These are phyloP conservation scores for Porites lutea DNA, from an alignment of 64 coral and sea anemone genomes.

Conservation along the genomic window DNA sequence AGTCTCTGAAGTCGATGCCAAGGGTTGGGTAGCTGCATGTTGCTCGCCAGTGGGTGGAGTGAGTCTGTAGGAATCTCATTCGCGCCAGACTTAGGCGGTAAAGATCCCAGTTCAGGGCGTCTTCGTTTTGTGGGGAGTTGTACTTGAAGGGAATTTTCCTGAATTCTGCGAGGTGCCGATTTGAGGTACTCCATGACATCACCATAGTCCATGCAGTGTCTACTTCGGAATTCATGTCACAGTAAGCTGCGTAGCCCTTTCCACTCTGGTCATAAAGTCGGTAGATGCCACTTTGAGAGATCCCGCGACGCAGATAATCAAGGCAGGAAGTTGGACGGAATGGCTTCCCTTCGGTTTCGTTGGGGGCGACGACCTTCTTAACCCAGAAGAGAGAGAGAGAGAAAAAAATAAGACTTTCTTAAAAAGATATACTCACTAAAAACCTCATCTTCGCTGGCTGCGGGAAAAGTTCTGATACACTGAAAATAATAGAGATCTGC, in stretches of 20 bases:
- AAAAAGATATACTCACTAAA: too few species aligned
- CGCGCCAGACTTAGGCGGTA: constrained; percentile 34
- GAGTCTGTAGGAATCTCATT: constrained; percentile 26
- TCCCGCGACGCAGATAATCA: constrained; percentile 5
- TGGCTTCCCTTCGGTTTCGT: neutral
- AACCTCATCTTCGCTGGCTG: too few species aligned
- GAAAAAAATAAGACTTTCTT: too few species aligned
- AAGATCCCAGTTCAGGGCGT: constrained; percentile 26
- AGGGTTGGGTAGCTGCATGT: constrained; percentile 46
- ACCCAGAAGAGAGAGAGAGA: too few species aligned
- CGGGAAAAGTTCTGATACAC: too few species aligned
- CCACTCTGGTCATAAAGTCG: constrained; percentile 24
- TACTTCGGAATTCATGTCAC: constrained; percentile 64
- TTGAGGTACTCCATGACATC: constrained; percentile 20
- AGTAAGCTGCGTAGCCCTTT: constrained; percentile 23
- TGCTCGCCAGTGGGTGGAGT: constrained; percentile 52
- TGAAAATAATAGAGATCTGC: too few species aligned
- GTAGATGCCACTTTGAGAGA: constrained; percentile 20
- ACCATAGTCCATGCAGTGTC: constrained; percentile 60
- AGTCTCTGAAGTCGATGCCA: constrained; percentile 29
- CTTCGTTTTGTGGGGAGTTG: constrained; percentile 52
- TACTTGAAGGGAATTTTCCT: neutral
- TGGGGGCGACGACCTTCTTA: too few species aligned
- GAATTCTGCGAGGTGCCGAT: neutral
- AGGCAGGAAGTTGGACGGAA: constrained; percentile 31